Conservation (phyloP, 2,113 vertebrate species). For the Grammomys surdaster region DNA sequence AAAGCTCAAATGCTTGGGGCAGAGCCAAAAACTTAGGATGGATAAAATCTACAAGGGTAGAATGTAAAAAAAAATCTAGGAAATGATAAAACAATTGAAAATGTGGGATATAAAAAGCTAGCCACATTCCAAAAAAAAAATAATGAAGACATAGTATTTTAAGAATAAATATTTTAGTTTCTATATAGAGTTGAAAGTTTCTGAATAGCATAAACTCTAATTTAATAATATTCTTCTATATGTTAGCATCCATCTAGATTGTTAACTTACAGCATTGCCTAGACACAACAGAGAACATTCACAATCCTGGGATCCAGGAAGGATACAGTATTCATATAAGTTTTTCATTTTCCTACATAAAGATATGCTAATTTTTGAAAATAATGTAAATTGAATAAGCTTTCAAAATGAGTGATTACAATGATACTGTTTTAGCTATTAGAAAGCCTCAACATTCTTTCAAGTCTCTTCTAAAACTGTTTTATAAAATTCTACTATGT, state of each 20-base stretch:
- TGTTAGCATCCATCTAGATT: not conserved
- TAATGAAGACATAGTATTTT: conserved; percentile 6
- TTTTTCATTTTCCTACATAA: not conserved
- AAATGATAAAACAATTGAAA: conserved; percentile 13
- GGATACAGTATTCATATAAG: not conserved
- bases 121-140: not conserved
- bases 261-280: conserved; percentile 1
- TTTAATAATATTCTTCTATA: not conserved
- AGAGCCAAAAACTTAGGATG: not conserved
- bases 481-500: conserved; percentile 16
- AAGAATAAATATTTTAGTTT: not conserved
- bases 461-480: not conserved
- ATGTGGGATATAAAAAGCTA: not conserved
- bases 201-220: not conserved
- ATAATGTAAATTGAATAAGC: conserved; percentile 3
- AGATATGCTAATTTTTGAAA: conserved; percentile 52
- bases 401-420: conserved; percentile 54
- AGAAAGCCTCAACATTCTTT: conserved; percentile 40
- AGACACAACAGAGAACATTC: not conserved
- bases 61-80: not conserved
- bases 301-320: not conserved
- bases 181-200: not conserved
- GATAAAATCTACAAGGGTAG: not conserved
- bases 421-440: conserved; percentile 66
- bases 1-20: not conserved